Base-by-base conservation (phyloP, 2,888 invertebrate genomes). In the Himalopsyche japonica region DNA sequence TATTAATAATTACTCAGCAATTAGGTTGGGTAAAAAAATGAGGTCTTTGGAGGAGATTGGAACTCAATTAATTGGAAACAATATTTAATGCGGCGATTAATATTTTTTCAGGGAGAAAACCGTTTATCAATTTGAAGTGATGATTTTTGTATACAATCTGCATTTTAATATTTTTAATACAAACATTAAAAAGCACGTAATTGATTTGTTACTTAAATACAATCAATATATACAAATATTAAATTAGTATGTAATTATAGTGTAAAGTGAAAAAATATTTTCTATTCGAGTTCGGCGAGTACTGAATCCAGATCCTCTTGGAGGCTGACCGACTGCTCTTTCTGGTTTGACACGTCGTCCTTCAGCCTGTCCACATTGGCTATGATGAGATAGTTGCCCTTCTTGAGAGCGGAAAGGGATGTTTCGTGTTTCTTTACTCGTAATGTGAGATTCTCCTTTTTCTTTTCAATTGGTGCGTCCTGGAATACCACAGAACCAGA, bases 291-390 rank as follows among this genome's bases (percentile, higher is more conserved):
- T 91, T 97, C 97, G 49, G 96, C 96, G 86, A 97, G 93, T 30
- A 97, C 95, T 5, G 97, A 96, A 90, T 97, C 97, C 86, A 98
- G 91, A 90, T 98, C 97, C 88, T 96, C 95, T 90, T 97, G 95
- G 78, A 97, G 91, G 70, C 94, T 92, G 78, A 94, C 92, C 8
- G 97, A 96, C 90, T 95, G 94, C 88, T 97, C 97, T 88, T 96
- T 95, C 88, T 97, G 96, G 89, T 96, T 96, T 82, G 95, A 94
- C 77, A 97, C 94, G 89, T 97, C 97, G 89, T 97, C 97, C 89
- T 97, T 96, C 84, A 97, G 91, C 88, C 97, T 93, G 90, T 97
- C 97, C 0, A 97, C 96, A 89, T 97, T 97, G 0, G 97, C 96
- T 91, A 97, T 96, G 15, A 97, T 92, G 88, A 97, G 92, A 86